Evolutionary conservation across 30 jellyfish, hydroid and myxozoan genomes (phyloP).

Genomic region (Cassiopea andromeda): DNA sequence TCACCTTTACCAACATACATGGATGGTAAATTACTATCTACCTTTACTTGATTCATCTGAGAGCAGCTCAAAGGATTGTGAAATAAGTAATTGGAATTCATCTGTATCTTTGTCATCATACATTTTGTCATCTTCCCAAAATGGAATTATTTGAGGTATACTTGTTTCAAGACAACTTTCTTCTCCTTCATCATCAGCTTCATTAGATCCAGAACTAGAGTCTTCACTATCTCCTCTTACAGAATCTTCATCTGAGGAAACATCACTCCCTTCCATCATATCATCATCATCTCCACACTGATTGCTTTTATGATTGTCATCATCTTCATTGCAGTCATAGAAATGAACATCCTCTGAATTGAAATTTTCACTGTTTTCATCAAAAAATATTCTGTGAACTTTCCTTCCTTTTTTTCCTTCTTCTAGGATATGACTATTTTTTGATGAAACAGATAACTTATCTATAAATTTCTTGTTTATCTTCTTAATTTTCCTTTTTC

Average conservation of each 20-base stretch:
- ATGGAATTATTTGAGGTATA: slow-evolving; percentile 72
- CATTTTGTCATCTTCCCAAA: slow-evolving; percentile 90
- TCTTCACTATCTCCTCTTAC: slow-evolving; percentile 34
- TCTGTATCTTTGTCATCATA: slow-evolving; percentile 39
- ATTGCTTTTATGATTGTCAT: neutral
- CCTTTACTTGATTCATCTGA: slow-evolving; percentile 51
- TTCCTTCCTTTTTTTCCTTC: neutral
- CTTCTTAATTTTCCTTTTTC: slow-evolving; percentile 63
- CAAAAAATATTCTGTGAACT: neutral
- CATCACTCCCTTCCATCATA: slow-evolving; percentile 53
- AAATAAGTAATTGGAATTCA: slow-evolving; percentile 46
- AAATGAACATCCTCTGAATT: neutral
- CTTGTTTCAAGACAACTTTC: slow-evolving; percentile 86
- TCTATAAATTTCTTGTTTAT: slow-evolving; percentile 64
- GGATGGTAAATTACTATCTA: neutral
- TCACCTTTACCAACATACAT: neutral
- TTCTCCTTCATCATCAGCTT: slow-evolving; percentile 98
- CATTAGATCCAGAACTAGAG: slow-evolving; percentile 78
- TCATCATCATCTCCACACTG: slow-evolving; percentile 49
- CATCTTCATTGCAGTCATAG: neutral
- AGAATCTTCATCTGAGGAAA: slow-evolving; percentile 25
- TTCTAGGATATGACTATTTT: neutral
- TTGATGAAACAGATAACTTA: slow-evolving; percentile 27
- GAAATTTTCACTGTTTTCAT: neutral
- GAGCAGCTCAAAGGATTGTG: slow-evolving; percentile 54